Evolutionary conservation across 2,113 vertebrate species (phyloP), one percentile per base, ranked within the genome.

Genomic region (Microtus richardsoni): DNA sequence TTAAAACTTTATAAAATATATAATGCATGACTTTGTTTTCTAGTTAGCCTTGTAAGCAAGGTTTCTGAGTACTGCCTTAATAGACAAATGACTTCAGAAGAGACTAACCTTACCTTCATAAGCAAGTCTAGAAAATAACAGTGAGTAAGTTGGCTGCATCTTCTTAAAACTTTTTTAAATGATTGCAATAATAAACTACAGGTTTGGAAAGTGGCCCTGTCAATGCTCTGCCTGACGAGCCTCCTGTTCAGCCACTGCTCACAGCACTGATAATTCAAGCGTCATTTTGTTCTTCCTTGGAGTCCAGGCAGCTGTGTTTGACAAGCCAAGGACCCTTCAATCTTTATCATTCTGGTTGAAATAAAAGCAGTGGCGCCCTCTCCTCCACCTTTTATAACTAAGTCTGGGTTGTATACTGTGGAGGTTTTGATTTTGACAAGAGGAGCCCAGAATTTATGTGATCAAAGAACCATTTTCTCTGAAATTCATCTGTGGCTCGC

Each of bases 61-160:
- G 75, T 93, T 87, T 21, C 74, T 94, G 79, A 96, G 89, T 93
- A 82, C 41, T 91, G 60, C 36, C 77, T 95, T 92, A 93, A 88
- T 11, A 90, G 68, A 80, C 96, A 28, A 2, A 82, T 74, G 74
- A 87, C 95, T 97, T 95, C 79, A 93, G 77, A 79, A 90, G 95
- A 95, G 78, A 89, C 19, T 95, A 88, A 95, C 93, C 97, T 97
- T 95, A 87, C 93, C 36, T 91, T 98, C 97, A 95, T 14, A 82
- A 94, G 68, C 36, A 97, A 90, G 9, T 66, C 96, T 95, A 75
- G 2, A 33, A 93, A 75, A 16, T 88, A 47, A 26, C 3, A 92
- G 87, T 79, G n/a, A 85, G 44, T 93, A 87, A 49, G 14, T 83
- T 92, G 97, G 49, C 30, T 1, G 21, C 22, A 91, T 66, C 71